Percentiles rank a stretch among this genome's conserved stretches.
phyloP scores from a whole-genome alignment of 2,888 invertebrate species.

The Scaptomyza parva region DNA sequence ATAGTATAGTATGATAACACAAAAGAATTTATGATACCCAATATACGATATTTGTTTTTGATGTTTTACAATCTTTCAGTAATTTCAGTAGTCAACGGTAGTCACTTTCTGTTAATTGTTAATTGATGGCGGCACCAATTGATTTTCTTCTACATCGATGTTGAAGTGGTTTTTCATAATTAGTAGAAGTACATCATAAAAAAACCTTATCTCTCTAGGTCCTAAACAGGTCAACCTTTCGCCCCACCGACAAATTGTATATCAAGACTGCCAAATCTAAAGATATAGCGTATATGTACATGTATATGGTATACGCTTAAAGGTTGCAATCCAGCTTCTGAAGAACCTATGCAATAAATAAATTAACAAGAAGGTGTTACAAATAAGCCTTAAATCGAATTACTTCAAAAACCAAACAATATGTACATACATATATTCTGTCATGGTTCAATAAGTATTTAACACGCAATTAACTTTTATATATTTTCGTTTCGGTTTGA shows the following conservation, averaged over 20 bases:
- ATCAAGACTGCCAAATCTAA: background rate
- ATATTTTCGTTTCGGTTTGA: background rate
- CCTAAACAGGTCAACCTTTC: background rate
- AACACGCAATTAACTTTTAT: constrained; percentile 25
- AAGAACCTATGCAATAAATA: background rate
- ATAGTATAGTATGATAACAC: background rate
- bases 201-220: background rate
- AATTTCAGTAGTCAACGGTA: constrained; percentile 2
- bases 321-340: background rate
- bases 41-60: background rate
- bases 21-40: constrained; percentile 9
- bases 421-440: constrained; percentile 1
- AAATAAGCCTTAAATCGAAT: background rate
- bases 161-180: background rate
- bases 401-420: background rate
- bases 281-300: too few relatives aligned
- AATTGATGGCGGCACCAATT: constrained; percentile 1
- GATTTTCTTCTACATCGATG: constrained; percentile 3
- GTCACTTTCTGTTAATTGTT: constrained; percentile 1
- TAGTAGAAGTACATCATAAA: background rate
- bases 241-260: background rate
- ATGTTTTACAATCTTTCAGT: constrained; percentile 5
- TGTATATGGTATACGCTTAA: too few relatives aligned
- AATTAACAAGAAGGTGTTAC: background rate
- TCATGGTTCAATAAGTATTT: constrained; percentile 30